Percentiles rank a stretch among this genome's conserved stretches.
These are phyloP conservation scores for Nyctibius grandis DNA, from an alignment of 2,797 vertebrate species.

Conservation along the genomic window DNA sequence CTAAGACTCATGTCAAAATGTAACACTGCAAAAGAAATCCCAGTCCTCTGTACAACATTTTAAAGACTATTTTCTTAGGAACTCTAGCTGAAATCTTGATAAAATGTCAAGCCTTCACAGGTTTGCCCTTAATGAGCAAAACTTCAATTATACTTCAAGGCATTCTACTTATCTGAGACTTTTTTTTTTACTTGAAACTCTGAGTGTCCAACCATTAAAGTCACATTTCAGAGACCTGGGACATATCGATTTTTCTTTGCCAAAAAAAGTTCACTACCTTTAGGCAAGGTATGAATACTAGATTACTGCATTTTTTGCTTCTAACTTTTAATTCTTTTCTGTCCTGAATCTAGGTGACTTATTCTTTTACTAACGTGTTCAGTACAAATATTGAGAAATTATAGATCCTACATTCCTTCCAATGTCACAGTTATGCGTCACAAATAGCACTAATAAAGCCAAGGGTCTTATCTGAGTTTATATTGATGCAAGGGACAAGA, in stretches of 20 bases:
- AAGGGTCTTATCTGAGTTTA: not conserved
- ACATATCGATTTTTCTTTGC: slow-evolving; percentile 25
- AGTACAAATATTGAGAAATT: not conserved
- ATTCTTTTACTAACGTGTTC: not conserved
- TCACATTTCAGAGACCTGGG: not conserved
- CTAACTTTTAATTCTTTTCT: not conserved
- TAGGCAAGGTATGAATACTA: not conserved
- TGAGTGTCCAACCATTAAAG: not conserved
- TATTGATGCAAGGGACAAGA: not conserved
- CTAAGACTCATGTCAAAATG: not conserved
- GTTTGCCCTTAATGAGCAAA: slow-evolving; percentile 45
- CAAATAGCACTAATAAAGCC: not conserved
- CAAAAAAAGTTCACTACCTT: not conserved
- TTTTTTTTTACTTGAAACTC: not conserved
- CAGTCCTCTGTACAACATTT: not conserved
- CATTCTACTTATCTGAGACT: slow-evolving; percentile 16
- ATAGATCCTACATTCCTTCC: not conserved
- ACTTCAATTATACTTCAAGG: slow-evolving; percentile 54
- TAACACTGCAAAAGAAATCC: not conserved
- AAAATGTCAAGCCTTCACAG: slow-evolving; percentile 35
- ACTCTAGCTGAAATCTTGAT: not conserved
- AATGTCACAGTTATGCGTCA: not conserved
- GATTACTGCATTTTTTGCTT: not conserved
- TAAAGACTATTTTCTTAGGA: slow-evolving; percentile 21
- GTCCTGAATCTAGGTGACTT: not conserved